Evolutionary conservation across 2,113 vertebrate genomes (phyloP).

Genomic region (Rhinopomastus cyanomelas): DNA sequence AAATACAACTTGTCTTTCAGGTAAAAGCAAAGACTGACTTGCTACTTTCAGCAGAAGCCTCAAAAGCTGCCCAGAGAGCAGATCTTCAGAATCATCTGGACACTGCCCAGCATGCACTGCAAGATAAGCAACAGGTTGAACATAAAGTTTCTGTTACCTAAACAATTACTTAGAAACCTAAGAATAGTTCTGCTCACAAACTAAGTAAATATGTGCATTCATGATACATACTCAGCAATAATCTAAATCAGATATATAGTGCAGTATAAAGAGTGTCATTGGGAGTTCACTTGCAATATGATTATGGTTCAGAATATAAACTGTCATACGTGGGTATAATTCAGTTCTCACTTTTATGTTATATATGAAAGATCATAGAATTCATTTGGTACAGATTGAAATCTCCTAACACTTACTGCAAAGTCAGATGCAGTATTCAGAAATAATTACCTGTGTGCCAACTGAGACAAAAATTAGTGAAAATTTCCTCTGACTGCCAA

Average conservation of each 20-base stretch:
- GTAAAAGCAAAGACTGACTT: conserved; percentile 97
- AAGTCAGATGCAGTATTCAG: neutral
- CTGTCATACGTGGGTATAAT: neutral
- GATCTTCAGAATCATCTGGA: conserved; percentile 96
- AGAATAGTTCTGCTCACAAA: neutral
- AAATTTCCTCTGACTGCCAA: neutral
- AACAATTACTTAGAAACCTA: neutral
- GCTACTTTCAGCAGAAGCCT: conserved; percentile 91
- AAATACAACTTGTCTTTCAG: conserved; percentile 72
- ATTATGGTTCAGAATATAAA: neutral
- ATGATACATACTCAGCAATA: neutral
- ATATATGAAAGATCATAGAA: neutral
- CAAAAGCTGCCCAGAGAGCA: conserved; percentile 91
- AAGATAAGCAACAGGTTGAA: conserved; percentile 96
- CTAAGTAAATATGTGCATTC: neutral
- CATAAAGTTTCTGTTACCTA: neutral
- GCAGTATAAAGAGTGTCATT: neutral
- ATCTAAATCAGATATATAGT: neutral
- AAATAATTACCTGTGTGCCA: neutral
- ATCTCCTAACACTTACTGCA: neutral
- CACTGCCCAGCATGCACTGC: conserved; percentile 91
- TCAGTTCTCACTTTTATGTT: neutral
- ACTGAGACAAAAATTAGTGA: neutral
- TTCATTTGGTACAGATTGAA: neutral
- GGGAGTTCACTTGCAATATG: neutral